These are phyloP conservation scores for Salpingus planirostris DNA, from an alignment of 2,888 invertebrate genomes.

Conservation along the genomic window DNA sequence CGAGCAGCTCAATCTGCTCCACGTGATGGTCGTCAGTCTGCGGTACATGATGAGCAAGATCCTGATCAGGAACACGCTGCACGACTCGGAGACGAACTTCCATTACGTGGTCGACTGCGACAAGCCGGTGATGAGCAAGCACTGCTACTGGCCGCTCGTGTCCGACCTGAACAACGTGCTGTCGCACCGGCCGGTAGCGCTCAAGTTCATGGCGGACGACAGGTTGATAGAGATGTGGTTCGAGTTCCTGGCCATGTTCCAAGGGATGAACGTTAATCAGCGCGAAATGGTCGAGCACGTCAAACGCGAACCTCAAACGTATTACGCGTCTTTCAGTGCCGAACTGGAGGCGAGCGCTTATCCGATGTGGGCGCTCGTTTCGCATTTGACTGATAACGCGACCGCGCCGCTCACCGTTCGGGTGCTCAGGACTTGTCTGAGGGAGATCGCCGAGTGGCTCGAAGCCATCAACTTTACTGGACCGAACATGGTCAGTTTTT, in stretches of 20 bases:
- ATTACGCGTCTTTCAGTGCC: constrained; percentile 96
- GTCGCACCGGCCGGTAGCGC: constrained; percentile 84
- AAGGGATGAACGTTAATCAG: constrained; percentile 97
- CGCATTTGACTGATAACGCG: constrained; percentile 68
- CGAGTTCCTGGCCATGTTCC: constrained; percentile 86
- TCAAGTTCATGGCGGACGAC: constrained; percentile 81
- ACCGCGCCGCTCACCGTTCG: constrained; percentile 68
- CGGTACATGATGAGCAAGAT: constrained; percentile 91
- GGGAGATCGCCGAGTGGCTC: constrained; percentile 80
- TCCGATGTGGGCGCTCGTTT: constrained; percentile 95
- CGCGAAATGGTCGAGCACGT: constrained; percentile 85
- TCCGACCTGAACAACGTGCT: constrained; percentile 95
- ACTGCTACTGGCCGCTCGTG: constrained; percentile 96
- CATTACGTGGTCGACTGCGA: constrained; percentile 92
- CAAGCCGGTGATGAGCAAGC: constrained; percentile 89
- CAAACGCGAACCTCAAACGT: constrained; percentile 94
- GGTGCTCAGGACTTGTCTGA: constrained; percentile 67
- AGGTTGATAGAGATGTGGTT: constrained; percentile 94
- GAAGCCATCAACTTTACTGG: constrained; percentile 69
- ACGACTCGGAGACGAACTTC: constrained; percentile 69
- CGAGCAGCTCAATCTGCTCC: constrained; percentile 77
- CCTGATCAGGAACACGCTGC: constrained; percentile 76
- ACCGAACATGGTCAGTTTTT: constrained; percentile 57
- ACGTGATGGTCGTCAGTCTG: constrained; percentile 86
- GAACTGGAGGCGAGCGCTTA: constrained; percentile 95